A percentile compares a stretch with the other conserved stretches of the same genome.
These are phyloP conservation scores for Tricholauxania praeusta DNA, from an alignment of 2,888 invertebrate genomes.

Conservation along the genomic window DNA sequence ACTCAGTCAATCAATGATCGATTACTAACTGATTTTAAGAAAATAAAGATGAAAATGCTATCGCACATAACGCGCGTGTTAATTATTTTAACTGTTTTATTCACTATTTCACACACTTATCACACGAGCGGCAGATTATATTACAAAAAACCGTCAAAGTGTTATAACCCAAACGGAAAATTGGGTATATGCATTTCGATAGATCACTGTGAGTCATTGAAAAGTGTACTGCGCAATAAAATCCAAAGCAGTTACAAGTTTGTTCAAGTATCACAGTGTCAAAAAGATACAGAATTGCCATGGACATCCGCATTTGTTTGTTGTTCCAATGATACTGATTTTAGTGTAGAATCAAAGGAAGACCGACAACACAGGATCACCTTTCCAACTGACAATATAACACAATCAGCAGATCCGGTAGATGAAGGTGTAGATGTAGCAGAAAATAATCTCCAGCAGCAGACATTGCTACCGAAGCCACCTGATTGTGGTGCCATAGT, in stretches of 20 bases:
- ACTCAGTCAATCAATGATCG: too few species aligned
- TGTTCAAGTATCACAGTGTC: conserved; percentile 44
- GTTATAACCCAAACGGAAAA: conserved; percentile 47
- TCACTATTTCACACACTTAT: neutral
- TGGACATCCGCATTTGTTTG: conserved; percentile 44
- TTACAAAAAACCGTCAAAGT: conserved; percentile 29
- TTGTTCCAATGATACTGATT: conserved; percentile 45
- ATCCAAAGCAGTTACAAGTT: conserved; percentile 36
- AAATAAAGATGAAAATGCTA: too few species aligned
- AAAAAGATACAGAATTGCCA: conserved; percentile 27
- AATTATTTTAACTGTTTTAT: too few species aligned
- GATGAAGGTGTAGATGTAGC: neutral
- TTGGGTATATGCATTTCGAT: conserved; percentile 46
- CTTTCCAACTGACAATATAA: neutral
- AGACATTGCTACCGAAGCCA: conserved; percentile 41
- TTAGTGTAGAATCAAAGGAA: conserved; percentile 15
- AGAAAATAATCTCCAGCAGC: neutral
- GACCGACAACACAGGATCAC: neutral
- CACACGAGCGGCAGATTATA: conserved; percentile 42
- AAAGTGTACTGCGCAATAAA: conserved; percentile 32
- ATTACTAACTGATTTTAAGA: too few species aligned
- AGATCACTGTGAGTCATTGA: conserved; percentile 43
- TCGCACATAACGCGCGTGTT: too few species aligned
- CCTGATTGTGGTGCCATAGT: conserved; percentile 53
- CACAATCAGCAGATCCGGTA: neutral